Conservation (phyloP, 1,140 invertebrate genomes). For the Pomacea maculata region DNA sequence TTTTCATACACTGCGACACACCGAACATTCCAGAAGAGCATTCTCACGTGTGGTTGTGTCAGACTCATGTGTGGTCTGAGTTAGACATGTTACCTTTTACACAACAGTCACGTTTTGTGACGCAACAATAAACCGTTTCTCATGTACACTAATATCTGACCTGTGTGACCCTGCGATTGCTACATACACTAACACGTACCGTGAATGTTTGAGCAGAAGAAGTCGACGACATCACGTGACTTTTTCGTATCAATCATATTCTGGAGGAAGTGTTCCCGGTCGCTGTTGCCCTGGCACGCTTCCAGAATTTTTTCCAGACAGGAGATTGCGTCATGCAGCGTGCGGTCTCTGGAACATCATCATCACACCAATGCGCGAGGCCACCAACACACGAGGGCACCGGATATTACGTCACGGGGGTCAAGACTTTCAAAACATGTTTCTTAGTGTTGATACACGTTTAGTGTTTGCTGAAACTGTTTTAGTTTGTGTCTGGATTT, state of each 20-base stretch:
- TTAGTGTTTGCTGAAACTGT: too few species aligned
- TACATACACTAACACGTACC: neutral
- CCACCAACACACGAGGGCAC: too few species aligned
- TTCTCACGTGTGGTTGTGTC: neutral
- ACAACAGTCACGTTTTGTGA: neutral
- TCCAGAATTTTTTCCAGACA: conserved; percentile 11
- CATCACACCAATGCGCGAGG: neutral
- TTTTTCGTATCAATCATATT: conserved; percentile 19
- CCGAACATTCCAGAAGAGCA: neutral
- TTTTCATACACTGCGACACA: conserved; percentile 16
- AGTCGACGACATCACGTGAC: conserved; percentile 6
- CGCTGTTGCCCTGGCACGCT: conserved; percentile 22
- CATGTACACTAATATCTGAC: too few species aligned
- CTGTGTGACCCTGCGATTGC: too few species aligned
- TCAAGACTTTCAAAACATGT: too few species aligned
- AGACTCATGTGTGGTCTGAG: too few species aligned
- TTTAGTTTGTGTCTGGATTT: too few species aligned
- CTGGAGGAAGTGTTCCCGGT: conserved; percentile 20
- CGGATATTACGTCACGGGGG: too few species aligned
- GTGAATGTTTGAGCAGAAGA: conserved; percentile 17
- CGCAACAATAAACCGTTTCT: too few species aligned
- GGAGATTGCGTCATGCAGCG: neutral
- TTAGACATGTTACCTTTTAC: neutral
- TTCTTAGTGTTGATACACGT: too few species aligned
- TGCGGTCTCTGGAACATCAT: neutral